Conservation (phyloP, 53 echinoderm and acorn worm species). For the Temnopleurus reevesii region DNA sequence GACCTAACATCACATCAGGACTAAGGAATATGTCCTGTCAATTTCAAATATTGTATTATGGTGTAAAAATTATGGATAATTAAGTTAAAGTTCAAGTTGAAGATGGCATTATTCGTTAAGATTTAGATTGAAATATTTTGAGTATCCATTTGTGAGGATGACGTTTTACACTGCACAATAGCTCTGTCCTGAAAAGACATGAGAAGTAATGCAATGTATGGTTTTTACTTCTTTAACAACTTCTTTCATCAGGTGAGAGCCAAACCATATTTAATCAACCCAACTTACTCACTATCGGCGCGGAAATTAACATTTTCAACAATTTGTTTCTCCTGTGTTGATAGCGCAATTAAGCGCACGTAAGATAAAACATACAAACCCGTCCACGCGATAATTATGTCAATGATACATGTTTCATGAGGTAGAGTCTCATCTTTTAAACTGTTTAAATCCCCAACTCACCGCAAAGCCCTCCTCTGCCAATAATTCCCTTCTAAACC, state of each 20-base stretch:
- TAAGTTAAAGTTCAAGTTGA: too few relatives aligned
- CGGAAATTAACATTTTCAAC: slow-evolving; percentile 57
- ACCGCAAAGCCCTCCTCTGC: background rate
- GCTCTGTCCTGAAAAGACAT: too few relatives aligned
- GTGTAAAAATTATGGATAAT: too few relatives aligned
- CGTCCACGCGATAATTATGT: background rate
- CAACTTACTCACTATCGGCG: slow-evolving; percentile 39
- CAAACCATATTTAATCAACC: background rate
- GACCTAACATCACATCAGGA: too few relatives aligned
- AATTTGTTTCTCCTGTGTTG: slow-evolving; percentile 44
- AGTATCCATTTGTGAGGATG: too few relatives aligned
- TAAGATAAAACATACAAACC: slow-evolving; percentile 12
- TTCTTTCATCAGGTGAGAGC: background rate
- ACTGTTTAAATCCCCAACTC: slow-evolving; percentile 22
- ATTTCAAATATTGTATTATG: too few relatives aligned
- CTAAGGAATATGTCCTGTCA: too few relatives aligned
- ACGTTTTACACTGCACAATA: too few relatives aligned
- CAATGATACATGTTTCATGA: background rate
- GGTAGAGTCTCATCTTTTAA: background rate
- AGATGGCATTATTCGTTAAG: too few relatives aligned
- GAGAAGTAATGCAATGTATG: background rate
- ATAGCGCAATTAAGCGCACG: slow-evolving; percentile 25
- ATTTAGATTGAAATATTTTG: too few relatives aligned
- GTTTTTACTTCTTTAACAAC: background rate
- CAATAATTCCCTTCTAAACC: slow-evolving; percentile 22